phyloP scores from a whole-genome alignment of 2,888 invertebrate species.

The Stegana nigrithorax region DNA sequence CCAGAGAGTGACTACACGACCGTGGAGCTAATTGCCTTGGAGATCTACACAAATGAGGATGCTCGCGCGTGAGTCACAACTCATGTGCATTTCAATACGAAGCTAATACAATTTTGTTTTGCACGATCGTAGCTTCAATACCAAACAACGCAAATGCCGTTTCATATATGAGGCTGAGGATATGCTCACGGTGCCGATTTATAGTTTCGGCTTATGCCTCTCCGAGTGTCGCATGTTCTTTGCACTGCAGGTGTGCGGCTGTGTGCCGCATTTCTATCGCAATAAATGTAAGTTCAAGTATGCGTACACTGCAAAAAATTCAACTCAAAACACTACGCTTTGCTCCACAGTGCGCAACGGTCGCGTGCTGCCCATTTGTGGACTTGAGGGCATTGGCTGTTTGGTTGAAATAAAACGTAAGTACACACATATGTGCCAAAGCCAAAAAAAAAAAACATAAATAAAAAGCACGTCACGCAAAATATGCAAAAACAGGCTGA shows the following conservation, averaged over 20 bases:
- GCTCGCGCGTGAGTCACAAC: constrained; percentile 69
- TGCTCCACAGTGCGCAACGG: constrained; percentile 59
- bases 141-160: constrained; percentile 77
- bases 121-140: constrained; percentile 69
- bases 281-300: constrained; percentile 70
- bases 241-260: constrained; percentile 75
- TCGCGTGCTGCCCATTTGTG: constrained; percentile 70
- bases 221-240: constrained; percentile 78
- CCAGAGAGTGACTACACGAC: constrained; percentile 72
- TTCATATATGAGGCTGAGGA: constrained; percentile 76
- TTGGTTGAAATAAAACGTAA: constrained; percentile 72
- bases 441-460: too few species aligned
- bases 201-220: constrained; percentile 77
- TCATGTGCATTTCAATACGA: not conserved
- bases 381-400: constrained; percentile 75
- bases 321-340: not conserved
- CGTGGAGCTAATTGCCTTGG: constrained; percentile 72
- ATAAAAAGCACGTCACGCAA: too few species aligned
- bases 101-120: not conserved
- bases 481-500: not conserved
- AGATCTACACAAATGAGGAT: constrained; percentile 73
- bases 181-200: constrained; percentile 75
- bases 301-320: not conserved
- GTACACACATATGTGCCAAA: too few species aligned
- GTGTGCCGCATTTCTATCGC: constrained; percentile 81